Evolutionary conservation across 2,888 invertebrate genomes (phyloP).

Genomic region (Listrodromus nycthemerus): DNA sequence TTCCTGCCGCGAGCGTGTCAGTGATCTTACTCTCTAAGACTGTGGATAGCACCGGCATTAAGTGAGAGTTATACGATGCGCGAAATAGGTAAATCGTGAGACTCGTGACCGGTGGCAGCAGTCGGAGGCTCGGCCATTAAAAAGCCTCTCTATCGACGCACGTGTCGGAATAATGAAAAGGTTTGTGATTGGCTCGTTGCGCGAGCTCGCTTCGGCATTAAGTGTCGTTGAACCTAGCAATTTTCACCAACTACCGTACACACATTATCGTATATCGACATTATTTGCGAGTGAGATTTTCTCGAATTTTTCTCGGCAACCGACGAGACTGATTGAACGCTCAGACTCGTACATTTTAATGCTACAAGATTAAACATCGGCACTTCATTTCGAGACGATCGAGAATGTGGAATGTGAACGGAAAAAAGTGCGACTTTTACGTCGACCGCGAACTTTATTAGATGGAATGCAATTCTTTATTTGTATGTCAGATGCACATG

Average conservation of each 20-base stretch:
- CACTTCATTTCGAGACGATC: too few relatives aligned
- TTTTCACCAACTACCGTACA: slow-evolving; percentile 47
- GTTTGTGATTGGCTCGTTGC: slow-evolving; percentile 11
- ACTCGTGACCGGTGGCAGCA: not conserved
- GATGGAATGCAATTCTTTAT: too few relatives aligned
- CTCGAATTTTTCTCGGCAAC: not conserved
- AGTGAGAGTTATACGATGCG: slow-evolving; percentile 10
- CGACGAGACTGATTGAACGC: not conserved
- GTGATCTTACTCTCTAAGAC: slow-evolving; percentile 48
- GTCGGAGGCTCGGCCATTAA: slow-evolving; percentile 27
- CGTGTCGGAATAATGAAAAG: slow-evolving; percentile 51
- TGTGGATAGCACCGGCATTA: slow-evolving; percentile 11
- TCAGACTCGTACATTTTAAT: too few relatives aligned
- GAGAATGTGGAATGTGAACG: too few relatives aligned
- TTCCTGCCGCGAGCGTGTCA: slow-evolving; percentile 26
- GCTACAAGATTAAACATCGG: too few relatives aligned
- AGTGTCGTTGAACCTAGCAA: slow-evolving; percentile 4
- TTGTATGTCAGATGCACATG: too few relatives aligned
- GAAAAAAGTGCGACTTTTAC: too few relatives aligned
- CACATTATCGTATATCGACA: slow-evolving; percentile 16
- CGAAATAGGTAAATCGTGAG: slow-evolving; percentile 39
- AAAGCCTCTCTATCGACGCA: slow-evolving; percentile 37
- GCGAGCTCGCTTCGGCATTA: slow-evolving; percentile 20
- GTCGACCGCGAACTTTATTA: too few relatives aligned
- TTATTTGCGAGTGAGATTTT: not conserved